These are phyloP conservation scores for Todiramphus saurophagus DNA, from an alignment of 2,113 vertebrate genomes.

Conservation along the genomic window DNA sequence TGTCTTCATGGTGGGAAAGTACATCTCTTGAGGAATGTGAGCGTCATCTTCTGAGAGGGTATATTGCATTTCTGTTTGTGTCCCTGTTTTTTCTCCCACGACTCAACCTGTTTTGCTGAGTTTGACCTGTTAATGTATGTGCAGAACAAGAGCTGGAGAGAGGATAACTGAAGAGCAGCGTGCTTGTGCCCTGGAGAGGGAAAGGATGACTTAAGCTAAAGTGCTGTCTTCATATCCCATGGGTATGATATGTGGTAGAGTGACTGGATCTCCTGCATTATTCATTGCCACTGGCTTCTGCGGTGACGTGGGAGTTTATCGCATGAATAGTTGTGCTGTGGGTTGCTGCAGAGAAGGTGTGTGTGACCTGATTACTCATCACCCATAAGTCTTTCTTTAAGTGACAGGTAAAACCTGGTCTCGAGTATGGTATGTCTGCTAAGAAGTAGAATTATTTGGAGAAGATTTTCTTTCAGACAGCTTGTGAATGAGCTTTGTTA, in stretches of 20 bases:
- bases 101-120: not conserved
- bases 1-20: not conserved
- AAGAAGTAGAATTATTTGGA: not conserved
- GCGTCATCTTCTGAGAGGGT: not conserved
- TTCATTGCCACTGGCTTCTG: constrained; percentile 45
- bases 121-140: not conserved
- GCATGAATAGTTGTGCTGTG: constrained; percentile 35
- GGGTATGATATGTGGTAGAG: not conserved
- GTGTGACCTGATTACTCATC: constrained; percentile 50
- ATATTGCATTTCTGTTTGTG: not conserved
- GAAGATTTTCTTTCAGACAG: not conserved
- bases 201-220: constrained; percentile 17
- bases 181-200: not conserved
- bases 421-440: not conserved
- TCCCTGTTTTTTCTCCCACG: not conserved
- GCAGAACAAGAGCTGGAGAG: not conserved
- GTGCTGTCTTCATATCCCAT: not conserved
- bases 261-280: constrained; percentile 50
- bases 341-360: constrained; percentile 34
- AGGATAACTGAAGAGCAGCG: not conserved
- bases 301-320: constrained; percentile 28
- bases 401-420: not conserved
- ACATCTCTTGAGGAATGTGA: not conserved
- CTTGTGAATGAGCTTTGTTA: not conserved
- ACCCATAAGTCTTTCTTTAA: not conserved